Conservation (phyloP, 2,113 vertebrate genomes). For the Suncus etruscus region DNA sequence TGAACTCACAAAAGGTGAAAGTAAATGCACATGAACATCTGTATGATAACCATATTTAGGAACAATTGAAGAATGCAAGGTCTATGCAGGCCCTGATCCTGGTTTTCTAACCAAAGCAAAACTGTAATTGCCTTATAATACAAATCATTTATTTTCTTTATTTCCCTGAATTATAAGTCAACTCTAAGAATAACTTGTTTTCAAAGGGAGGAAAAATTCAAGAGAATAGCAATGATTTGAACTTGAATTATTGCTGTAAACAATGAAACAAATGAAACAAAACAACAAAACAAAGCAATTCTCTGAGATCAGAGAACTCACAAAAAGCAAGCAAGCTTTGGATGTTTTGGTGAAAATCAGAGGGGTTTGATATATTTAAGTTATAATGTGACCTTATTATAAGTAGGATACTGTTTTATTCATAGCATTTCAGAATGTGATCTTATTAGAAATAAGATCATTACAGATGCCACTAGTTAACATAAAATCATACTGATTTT, state of each 20-base stretch:
- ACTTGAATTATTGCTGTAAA: slow-evolving; percentile 48
- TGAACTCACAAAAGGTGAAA: slow-evolving; percentile 15
- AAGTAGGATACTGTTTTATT: background rate
- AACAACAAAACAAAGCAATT: slow-evolving; percentile 14
- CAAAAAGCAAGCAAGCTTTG: slow-evolving; percentile 1
- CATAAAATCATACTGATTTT: slow-evolving; percentile 29
- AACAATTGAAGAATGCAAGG: slow-evolving; percentile 13
- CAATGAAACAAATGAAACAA: background rate
- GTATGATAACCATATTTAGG: background rate
- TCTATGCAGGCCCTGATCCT: slow-evolving; percentile 28
- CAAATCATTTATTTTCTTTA: slow-evolving; percentile 66
- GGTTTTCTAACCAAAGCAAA: slow-evolving; percentile 54
- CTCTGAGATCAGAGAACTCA: slow-evolving; percentile 34
- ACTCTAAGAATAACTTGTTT: slow-evolving; percentile 57
- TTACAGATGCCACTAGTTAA: slow-evolving; percentile 25
- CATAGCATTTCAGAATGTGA: background rate
- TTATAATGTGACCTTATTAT: background rate
- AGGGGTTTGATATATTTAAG: slow-evolving; percentile 13
- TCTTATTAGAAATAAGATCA: slow-evolving; percentile 44
- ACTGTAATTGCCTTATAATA: slow-evolving; percentile 58
- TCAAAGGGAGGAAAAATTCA: slow-evolving; percentile 23
- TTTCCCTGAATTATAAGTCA: slow-evolving; percentile 69
- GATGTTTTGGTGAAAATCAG: background rate
- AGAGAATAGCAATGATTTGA: slow-evolving; percentile 39
- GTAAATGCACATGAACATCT: background rate